Base-by-base conservation (phyloP, 2,113 vertebrate species). In the Dicrurus megarhynchus region DNA sequence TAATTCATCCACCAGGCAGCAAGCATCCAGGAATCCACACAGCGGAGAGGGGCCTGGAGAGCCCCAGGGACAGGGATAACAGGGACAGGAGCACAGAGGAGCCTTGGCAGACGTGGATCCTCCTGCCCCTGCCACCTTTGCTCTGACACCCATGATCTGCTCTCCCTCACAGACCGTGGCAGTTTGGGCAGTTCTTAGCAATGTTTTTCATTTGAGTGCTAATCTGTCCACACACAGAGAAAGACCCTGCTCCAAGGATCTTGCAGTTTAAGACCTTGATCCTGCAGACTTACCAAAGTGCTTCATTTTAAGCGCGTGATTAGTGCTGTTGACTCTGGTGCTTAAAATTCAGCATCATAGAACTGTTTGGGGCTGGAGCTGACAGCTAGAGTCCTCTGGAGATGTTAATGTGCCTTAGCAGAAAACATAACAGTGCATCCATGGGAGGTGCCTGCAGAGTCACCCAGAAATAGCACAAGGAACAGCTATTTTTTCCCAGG, bases 381-480 rank as follows among this genome's bases (percentile, higher is more conserved):
- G 93, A 95, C 93, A 92, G 71, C 76, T 37, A 61, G 73, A 86
- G 88, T 53, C 89, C 92, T 90, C 79, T 11, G 44, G 75, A 96
- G 88, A 94, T 96, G 95, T 78, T 94, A 88, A 95, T 93, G 64
- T 96, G 93, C 79, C 73, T 85, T 55, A 93, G 85, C 93, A 87
- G 91, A 52, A 96, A 95, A 93, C 78, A 86, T 86, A 94, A 74
- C 94, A 67, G 85, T 75, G 94, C 85, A 59, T 95, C 95, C 73
- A 90, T 67, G 85, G 92, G 93, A 96, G 95, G 92, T 90, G 85
- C 92, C 95, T 91, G 30, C 64, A 32, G 91, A 96, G 68, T 74
- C 93, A 88, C 95, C 85, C 92, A 94, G 93, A 93, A 96, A 89
- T 91, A 95, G 95, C 83, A 47, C 78, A 85, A 85, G 95, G 84